Evolutionary conservation across 2,797 vertebrate genomes (phyloP).

Genomic region (Poecilia gillii): DNA sequence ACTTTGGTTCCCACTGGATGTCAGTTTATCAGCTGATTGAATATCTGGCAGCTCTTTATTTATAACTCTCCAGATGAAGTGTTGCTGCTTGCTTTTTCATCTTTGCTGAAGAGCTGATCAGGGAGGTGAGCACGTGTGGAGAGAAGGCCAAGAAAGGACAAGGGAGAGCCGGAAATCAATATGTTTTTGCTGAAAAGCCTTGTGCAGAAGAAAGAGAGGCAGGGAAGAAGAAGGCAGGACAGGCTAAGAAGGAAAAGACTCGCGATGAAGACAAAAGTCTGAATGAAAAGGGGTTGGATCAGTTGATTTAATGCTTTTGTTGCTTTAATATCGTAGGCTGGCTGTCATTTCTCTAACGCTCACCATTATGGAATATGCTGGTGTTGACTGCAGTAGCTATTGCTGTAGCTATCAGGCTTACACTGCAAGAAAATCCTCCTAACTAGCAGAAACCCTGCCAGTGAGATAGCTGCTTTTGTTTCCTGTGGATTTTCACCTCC

Average conservation of each 20-base stretch:
- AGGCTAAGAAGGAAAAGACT: background rate
- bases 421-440: background rate
- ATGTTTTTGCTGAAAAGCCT: constrained; percentile 67
- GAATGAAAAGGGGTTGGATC: constrained; percentile 6
- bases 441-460: background rate
- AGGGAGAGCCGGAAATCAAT: constrained; percentile 66
- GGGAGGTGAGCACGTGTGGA: constrained; percentile 14
- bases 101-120: constrained; percentile 32
- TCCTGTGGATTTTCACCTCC: background rate
- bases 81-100: constrained; percentile 52
- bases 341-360: constrained; percentile 4
- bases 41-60: constrained; percentile 72
- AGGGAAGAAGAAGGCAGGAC: constrained; percentile 27
- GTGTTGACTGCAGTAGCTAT: constrained; percentile 13
- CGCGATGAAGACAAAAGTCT: background rate
- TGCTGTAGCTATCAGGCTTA: background rate
- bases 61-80: constrained; percentile 69
- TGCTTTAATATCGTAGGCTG: constrained; percentile 9
- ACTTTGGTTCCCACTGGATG: constrained; percentile 69
- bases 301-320: background rate
- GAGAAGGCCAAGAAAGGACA: constrained; percentile 14
- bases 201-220: constrained; percentile 57
- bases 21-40: constrained; percentile 74
- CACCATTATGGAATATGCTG: background rate
- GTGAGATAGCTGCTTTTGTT: background rate